Conservation (phyloP, 1,140 invertebrate genomes). For the Vanessa atalanta region DNA sequence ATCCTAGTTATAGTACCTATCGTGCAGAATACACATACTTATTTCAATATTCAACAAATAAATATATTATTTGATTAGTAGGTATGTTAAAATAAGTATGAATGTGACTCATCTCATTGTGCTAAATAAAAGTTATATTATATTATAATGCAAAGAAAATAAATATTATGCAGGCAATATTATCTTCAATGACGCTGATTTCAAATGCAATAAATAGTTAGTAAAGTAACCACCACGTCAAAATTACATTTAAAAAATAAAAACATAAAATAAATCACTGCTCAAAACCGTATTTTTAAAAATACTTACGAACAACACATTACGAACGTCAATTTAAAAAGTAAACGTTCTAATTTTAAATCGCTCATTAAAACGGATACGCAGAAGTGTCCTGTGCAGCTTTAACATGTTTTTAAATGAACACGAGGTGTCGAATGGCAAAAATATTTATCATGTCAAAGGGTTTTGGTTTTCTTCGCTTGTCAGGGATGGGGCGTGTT, state of each 20-base stretch:
- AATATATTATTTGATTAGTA: no score
- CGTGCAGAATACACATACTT: no score
- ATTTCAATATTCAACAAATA: no score
- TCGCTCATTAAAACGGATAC: constrained; percentile 67
- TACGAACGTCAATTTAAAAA: constrained; percentile 58
- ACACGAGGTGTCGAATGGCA: constrained; percentile 59
- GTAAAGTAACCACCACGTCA: neutral
- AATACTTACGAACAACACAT: constrained; percentile 22
- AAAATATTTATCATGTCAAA: constrained; percentile 70
- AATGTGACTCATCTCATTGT: no score
- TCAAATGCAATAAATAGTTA: no score
- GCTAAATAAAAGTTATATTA: no score
- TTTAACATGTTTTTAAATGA: constrained; percentile 47
- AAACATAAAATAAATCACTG: constrained; percentile 23
- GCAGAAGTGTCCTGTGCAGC: constrained; percentile 53
- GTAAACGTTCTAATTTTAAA: constrained; percentile 58
- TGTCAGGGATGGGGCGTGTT: constrained; percentile 46
- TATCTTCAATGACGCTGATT: no score
- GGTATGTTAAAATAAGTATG: no score
- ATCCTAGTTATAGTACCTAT: neutral
- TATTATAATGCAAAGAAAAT: no score
- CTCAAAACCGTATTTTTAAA: constrained; percentile 8
- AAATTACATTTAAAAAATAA: neutral
- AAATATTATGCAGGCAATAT: no score
- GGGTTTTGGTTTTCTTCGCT: constrained; percentile 54